Percentiles rank a stretch among this genome's conserved stretches.
These are phyloP conservation scores for Porites australiensis DNA, from an alignment of 64 coral and sea anemone genomes.

Conservation along the genomic window DNA sequence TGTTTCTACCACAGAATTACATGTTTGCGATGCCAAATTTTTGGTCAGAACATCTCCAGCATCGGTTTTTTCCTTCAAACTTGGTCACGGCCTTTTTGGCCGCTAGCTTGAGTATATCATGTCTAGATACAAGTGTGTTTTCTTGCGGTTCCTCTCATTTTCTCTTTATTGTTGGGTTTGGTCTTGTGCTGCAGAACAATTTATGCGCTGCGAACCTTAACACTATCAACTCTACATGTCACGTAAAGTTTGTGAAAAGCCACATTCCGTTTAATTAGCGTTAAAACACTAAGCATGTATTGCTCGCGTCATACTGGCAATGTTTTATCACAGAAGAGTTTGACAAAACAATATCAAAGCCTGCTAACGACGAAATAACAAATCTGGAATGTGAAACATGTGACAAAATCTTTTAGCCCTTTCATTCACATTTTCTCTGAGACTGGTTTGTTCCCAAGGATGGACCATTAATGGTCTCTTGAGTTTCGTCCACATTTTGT, in stretches of 20 bases:
- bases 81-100: too few species aligned
- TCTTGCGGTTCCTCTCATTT: background rate
- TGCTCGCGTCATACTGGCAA: background rate
- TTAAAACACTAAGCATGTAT: background rate
- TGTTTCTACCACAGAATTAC: too few species aligned
- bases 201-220: background rate
- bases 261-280: background rate
- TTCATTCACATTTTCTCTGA: background rate
- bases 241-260: slow-evolving; percentile 6
- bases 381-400: background rate
- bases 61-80: too few species aligned
- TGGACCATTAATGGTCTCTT: too few species aligned
- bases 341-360: background rate
- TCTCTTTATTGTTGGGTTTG: background rate
- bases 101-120: too few species aligned
- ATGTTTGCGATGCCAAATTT: background rate
- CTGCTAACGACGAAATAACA: slow-evolving; percentile 9
- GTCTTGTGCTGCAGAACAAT: slow-evolving; percentile 28
- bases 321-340: background rate
- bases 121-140: background rate
- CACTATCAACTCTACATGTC: background rate
- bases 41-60: background rate
- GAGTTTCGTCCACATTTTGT: too few species aligned
- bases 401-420: background rate
- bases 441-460: too few species aligned